Percentiles rank a stretch among this genome's conserved stretches.
These are phyloP conservation scores for Chaunax sp. DNA, from an alignment of 2,797 vertebrate genomes.

Conservation along the genomic window DNA sequence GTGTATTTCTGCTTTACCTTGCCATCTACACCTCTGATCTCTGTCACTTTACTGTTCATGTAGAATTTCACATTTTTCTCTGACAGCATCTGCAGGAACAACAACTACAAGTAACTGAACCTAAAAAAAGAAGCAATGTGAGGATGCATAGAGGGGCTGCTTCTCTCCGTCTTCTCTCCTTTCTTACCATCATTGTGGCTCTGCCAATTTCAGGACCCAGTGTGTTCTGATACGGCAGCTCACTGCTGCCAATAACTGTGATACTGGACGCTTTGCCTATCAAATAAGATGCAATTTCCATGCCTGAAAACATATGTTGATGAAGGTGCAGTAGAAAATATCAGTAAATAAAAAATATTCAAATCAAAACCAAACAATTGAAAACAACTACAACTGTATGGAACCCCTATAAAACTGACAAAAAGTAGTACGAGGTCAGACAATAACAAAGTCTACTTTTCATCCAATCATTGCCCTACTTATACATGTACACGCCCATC, in stretches of 20 bases:
- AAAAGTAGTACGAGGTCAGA: too few species aligned
- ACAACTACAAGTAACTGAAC: neutral
- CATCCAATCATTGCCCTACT: neutral
- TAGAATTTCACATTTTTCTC: slow-evolving; percentile 84
- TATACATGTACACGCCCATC: neutral
- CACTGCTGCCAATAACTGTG: slow-evolving; percentile 85
- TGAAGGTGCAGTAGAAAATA: neutral
- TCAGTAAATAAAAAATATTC: neutral
- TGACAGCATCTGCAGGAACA: slow-evolving; percentile 82
- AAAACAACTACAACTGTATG: neutral
- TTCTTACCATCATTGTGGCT: slow-evolving; percentile 82
- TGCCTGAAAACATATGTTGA: slow-evolving; percentile 74
- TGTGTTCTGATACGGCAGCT: slow-evolving; percentile 82
- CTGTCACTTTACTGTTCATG: slow-evolving; percentile 83
- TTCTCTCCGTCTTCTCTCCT: neutral
- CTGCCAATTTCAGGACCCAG: slow-evolving; percentile 86
- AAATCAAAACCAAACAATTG: neutral
- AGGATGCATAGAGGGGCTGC: neutral
- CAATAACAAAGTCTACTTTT: too few species aligned
- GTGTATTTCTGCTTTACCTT: slow-evolving; percentile 75
- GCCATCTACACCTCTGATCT: slow-evolving; percentile 81
- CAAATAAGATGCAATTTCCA: slow-evolving; percentile 87
- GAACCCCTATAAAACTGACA: neutral
- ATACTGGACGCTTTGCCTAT: slow-evolving; percentile 80
- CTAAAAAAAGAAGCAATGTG: neutral